Base-by-base conservation (phyloP, 2,113 vertebrate species). In the Talpa occidentalis region DNA sequence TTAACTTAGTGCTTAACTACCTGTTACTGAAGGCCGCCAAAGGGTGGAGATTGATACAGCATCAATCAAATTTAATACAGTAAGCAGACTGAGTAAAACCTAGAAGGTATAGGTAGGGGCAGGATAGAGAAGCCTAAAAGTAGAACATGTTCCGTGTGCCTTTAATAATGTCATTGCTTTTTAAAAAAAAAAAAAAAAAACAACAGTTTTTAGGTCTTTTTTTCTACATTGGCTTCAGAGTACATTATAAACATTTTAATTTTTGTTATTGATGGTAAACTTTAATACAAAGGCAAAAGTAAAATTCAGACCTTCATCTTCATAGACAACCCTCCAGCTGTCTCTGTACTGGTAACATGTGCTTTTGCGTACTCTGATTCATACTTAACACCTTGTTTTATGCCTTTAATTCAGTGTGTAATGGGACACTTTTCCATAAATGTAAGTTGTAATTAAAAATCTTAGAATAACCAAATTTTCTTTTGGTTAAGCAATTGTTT, bases 301-400 rank as follows among this genome's bases (percentile, higher is more conserved):
- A 93, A 96, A 93, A 96, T 6, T 73, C 24, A 80, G 60, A 15
- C 35, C 92, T 91, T 70, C 52, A 44, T 91, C 87, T 80, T 91
- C 24, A 62, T 56, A 49, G 64, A 77, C 15, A 86, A 66, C 9
- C 10, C 44, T 93, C 74, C 17, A 74, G 12, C 56, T 90, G 1
- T 80, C 12, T 73, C 30, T 91, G 60, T 77, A 35, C 88, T 19
- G 72, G 22, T 93, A 69, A 78, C 37, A 66, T 12, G 76, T 83
- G 70, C 19, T 93, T 91, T 84, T 88, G 73, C 30, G 70, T 93
- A 81, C 3, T 14, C 60, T 69, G 35, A 72, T 56, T 91, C 37
- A 40, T 87, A 49, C 32, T 6, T 28, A 35, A n/a, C 30, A 83
- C 70, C 22, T 93, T 52, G 37, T 76, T 93, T 73, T 84, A 67